Evolutionary conservation across 2,113 vertebrate species (phyloP).

Genomic region (Daphoenositta chrysoptera): DNA sequence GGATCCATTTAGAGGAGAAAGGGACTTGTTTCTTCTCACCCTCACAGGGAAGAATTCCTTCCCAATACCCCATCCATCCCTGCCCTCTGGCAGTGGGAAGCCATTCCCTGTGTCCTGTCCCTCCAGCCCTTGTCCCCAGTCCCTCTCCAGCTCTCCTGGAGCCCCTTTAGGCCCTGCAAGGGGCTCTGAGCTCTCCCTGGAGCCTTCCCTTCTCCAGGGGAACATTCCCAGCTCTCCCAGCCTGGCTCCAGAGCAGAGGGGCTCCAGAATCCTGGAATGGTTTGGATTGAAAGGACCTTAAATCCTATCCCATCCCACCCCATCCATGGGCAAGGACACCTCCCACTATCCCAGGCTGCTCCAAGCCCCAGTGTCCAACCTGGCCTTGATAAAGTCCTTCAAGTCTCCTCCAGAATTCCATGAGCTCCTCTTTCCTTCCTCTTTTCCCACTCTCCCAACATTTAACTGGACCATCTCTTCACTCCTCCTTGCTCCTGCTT

Average conservation of each 20-base stretch:
- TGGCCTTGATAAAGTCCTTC: neutral
- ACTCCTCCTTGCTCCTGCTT: neutral
- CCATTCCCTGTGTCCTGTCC: neutral
- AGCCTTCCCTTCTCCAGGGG: neutral
- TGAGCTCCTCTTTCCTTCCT: neutral
- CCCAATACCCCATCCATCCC: neutral
- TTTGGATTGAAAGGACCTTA: rapidly evolving
- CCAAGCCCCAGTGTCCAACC: neutral
- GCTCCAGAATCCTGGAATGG: neutral
- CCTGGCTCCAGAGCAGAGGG: neutral
- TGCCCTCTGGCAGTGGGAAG: neutral
- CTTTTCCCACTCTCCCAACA: neutral
- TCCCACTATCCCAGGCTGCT: rapidly evolving
- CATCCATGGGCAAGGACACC: neutral
- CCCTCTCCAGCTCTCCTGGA: neutral
- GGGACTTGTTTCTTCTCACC: neutral
- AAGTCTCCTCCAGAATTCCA: neutral
- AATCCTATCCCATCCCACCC: neutral
- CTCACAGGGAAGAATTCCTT: neutral
- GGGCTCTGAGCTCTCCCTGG: neutral
- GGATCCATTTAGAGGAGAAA: neutral
- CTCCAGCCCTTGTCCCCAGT: neutral
- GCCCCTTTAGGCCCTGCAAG: too few relatives aligned
- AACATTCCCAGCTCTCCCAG: neutral
- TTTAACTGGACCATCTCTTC: neutral